Conservation (phyloP, 2,113 vertebrate genomes). For the Gallinago undulata region DNA sequence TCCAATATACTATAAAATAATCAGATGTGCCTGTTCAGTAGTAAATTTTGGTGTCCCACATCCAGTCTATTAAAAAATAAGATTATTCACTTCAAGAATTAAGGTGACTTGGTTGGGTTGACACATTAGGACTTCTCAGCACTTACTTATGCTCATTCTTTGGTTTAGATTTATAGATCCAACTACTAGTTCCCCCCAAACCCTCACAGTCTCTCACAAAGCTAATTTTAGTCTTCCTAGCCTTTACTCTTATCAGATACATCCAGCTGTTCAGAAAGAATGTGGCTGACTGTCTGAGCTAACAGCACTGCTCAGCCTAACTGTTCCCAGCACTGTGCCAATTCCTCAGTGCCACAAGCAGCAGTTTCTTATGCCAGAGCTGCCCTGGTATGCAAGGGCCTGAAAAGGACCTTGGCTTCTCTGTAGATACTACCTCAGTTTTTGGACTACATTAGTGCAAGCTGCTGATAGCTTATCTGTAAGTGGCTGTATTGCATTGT, state of each 20-base stretch:
- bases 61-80: not conserved
- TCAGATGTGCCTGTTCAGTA: not conserved
- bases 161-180: not conserved
- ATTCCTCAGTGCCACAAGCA: not conserved
- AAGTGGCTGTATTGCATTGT: not conserved
- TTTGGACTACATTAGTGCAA: not conserved
- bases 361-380: not conserved
- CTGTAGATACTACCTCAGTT: not conserved
- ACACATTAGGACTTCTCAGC: not conserved
- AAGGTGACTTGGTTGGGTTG: accelerated
- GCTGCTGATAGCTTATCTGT: not conserved
- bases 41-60: not conserved
- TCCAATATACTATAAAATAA: not conserved
- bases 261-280: not conserved
- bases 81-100: not conserved
- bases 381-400: not conserved
- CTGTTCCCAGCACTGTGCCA: not conserved
- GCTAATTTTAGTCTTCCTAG: not conserved
- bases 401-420: not conserved
- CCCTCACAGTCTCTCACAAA: not conserved
- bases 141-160: accelerated
- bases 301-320: accelerated
- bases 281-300: not conserved
- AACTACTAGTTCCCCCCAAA: not conserved
- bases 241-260: not conserved